These are phyloP conservation scores for Eugnorisma glareosa DNA, from an alignment of 2,888 invertebrate genomes.

Conservation along the genomic window DNA sequence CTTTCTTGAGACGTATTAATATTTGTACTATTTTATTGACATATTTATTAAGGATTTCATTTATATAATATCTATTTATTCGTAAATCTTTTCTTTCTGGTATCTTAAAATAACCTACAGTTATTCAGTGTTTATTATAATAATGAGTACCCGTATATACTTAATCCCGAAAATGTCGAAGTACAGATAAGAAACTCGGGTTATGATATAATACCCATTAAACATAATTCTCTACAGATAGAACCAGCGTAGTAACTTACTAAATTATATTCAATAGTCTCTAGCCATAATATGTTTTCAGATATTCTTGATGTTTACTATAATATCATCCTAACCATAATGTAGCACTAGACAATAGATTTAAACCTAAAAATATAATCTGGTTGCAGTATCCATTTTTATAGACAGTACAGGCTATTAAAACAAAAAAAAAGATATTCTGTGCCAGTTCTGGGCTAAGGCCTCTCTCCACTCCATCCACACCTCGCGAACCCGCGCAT, in stretches of 20 bases:
- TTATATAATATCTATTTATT: constrained; percentile 3
- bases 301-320: constrained; percentile 33
- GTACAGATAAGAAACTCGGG: constrained; percentile 16
- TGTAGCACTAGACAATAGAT: constrained; percentile 24
- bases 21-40: constrained; percentile 11
- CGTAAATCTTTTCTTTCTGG: constrained; percentile 12
- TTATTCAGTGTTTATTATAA: constrained; percentile 42
- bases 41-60: constrained; percentile 23
- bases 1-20: constrained; percentile 25
- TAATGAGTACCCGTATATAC: constrained; percentile 37
- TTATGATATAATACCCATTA: not conserved
- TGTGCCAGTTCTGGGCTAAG: not conserved
- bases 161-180: constrained; percentile 13
- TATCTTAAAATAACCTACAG: constrained; percentile 12
- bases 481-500: not conserved
- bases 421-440: not conserved
- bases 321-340: constrained; percentile 10
- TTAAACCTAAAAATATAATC: constrained; percentile 8
- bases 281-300: constrained; percentile 35
- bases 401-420: not conserved
- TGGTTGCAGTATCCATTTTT: not conserved
- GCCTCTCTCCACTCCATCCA: not conserved
- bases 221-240: constrained; percentile 1
- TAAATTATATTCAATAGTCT: constrained; percentile 28
- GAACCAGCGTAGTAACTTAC: not conserved